Evolutionary conservation across 2,888 invertebrate genomes (phyloP).

Genomic region (Agrochola circellaris): DNA sequence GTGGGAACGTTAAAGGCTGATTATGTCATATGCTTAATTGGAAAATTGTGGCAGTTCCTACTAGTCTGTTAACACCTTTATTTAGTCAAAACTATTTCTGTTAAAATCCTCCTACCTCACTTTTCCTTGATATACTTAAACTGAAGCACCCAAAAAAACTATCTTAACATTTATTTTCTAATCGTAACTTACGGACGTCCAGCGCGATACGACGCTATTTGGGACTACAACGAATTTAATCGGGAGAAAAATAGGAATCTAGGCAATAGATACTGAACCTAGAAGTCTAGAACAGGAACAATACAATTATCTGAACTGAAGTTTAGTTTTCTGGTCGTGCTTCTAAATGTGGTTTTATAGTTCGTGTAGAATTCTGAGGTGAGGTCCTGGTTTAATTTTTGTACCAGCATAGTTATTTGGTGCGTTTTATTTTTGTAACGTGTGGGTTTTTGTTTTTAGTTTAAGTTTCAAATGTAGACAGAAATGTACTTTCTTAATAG

Average conservation of each 20-base stretch:
- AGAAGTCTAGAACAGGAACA: conserved; percentile 31
- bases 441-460: neutral
- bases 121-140: neutral
- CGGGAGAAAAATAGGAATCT: conserved; percentile 40
- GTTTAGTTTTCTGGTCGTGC: conserved; percentile 4
- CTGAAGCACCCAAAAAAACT: neutral
- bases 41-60: neutral
- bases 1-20: no score
- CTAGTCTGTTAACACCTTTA: neutral
- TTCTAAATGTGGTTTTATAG: conserved; percentile 14
- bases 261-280: conserved; percentile 34
- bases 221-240: conserved; percentile 45
- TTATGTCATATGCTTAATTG: no score
- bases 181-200: conserved; percentile 17
- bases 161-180: conserved; percentile 7
- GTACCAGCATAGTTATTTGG: neutral
- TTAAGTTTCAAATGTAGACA: neutral
- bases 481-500: neutral
- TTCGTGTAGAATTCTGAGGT: neutral
- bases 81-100: neutral
- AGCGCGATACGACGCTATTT: conserved; percentile 7
- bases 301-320: conserved; percentile 42
- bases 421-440: neutral
- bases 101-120: no score
- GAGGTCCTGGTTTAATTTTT: conserved; percentile 1